Conservation (phyloP, 1,140 invertebrate species). For the Gryon sp. region DNA sequence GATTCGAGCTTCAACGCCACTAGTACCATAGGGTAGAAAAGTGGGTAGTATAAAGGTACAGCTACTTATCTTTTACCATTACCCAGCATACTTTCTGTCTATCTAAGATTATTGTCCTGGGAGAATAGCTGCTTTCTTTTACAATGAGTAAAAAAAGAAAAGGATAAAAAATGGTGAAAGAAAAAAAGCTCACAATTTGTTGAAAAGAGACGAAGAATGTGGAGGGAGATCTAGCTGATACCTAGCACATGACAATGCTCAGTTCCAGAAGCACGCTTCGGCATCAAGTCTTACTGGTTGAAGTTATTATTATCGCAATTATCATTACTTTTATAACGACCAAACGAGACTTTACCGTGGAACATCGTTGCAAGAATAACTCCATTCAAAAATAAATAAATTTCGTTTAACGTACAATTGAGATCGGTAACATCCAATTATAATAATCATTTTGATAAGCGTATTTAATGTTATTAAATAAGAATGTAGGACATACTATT, state of each 20-base stretch:
- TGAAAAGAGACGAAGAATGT: slow-evolving; percentile 24
- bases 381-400: background rate
- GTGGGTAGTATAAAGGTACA: slow-evolving; percentile 36
- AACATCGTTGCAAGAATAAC: slow-evolving; percentile 14
- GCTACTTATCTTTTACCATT: slow-evolving; percentile 56
- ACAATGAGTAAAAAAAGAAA: slow-evolving; percentile 29
- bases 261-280: slow-evolving; percentile 3
- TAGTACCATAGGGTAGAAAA: slow-evolving; percentile 18
- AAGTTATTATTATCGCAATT: slow-evolving; percentile 26
- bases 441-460: slow-evolving; percentile 34
- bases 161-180: slow-evolving; percentile 4
- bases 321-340: slow-evolving; percentile 38
- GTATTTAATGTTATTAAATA: slow-evolving; percentile 27
- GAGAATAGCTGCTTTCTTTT: slow-evolving; percentile 42
- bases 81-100: slow-evolving; percentile 26
- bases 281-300: slow-evolving; percentile 8
- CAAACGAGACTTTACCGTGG: slow-evolving; percentile 8
- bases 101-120: slow-evolving; percentile 48
- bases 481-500: slow-evolving; percentile 29
- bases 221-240: slow-evolving; percentile 7
- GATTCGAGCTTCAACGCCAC: slow-evolving; percentile 21
- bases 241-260: slow-evolving; percentile 14
- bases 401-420: slow-evolving; percentile 19
- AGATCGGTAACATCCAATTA: slow-evolving; percentile 40
- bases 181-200: too few species aligned